phyloP scores from a whole-genome alignment of 2,888 invertebrate genomes.

The Chirona hameri region DNA sequence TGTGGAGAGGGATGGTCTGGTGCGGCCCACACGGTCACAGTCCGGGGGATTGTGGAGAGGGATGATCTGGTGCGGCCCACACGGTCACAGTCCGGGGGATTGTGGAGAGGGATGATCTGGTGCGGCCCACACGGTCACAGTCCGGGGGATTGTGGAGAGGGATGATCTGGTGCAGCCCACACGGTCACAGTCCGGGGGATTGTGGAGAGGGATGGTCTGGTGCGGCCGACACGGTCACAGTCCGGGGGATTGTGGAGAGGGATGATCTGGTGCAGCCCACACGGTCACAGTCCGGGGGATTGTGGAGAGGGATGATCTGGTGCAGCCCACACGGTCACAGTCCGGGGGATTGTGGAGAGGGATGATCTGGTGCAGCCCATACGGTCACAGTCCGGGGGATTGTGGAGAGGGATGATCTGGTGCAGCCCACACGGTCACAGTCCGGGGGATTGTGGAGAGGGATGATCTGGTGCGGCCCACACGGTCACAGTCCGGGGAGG shows the following conservation, averaged over 20 bases:
- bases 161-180: neutral
- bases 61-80: neutral
- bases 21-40: neutral
- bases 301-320: neutral
- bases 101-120: neutral
- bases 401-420: neutral
- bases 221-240: neutral
- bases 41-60: neutral
- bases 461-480: neutral
- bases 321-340: neutral
- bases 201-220: neutral
- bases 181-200: neutral
- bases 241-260: neutral
- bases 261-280: neutral
- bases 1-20: neutral
- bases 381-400: neutral
- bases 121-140: neutral
- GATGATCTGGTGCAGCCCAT: neutral
- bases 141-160: neutral
- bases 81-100: neutral
- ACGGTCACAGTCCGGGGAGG: neutral
- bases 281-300: neutral
- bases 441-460: neutral
- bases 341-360: neutral
- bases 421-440: neutral